These are phyloP conservation scores for Aphrophora alni DNA, from an alignment of 2,888 invertebrate species.

Conservation along the genomic window DNA sequence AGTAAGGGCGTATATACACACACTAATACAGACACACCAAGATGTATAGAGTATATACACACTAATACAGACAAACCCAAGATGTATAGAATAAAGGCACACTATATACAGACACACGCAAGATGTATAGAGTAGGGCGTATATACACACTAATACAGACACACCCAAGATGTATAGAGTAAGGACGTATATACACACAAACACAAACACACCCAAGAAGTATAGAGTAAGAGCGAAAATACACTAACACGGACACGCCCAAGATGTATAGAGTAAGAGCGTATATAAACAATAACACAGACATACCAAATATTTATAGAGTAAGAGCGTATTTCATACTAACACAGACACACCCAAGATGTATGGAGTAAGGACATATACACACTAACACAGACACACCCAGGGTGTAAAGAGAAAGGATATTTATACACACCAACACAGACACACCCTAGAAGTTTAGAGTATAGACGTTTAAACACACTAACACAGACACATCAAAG, in stretches of 20 bases:
- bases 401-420: too few relatives aligned
- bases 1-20: not conserved
- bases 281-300: too few relatives aligned
- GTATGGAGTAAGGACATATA: too few relatives aligned
- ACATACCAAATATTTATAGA: too few relatives aligned
- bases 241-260: not conserved
- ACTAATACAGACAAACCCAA: not conserved
- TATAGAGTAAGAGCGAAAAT: too few relatives aligned
- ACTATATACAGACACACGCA: not conserved
- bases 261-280: too few relatives aligned
- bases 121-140: too few relatives aligned
- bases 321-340: not conserved
- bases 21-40: not conserved
- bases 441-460: too few relatives aligned
- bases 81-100: not conserved
- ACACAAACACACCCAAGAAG: not conserved
- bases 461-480: constrained; percentile 1
- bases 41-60: not conserved
- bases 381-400: constrained; percentile 15
- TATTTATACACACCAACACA: constrained; percentile 16
- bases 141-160: not conserved
- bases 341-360: constrained; percentile 18
- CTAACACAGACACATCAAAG: constrained; percentile 11
- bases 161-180: too few relatives aligned
- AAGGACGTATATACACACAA: not conserved